Conservation (phyloP, 2,888 invertebrate species). For the Pomacea canaliculata region DNA sequence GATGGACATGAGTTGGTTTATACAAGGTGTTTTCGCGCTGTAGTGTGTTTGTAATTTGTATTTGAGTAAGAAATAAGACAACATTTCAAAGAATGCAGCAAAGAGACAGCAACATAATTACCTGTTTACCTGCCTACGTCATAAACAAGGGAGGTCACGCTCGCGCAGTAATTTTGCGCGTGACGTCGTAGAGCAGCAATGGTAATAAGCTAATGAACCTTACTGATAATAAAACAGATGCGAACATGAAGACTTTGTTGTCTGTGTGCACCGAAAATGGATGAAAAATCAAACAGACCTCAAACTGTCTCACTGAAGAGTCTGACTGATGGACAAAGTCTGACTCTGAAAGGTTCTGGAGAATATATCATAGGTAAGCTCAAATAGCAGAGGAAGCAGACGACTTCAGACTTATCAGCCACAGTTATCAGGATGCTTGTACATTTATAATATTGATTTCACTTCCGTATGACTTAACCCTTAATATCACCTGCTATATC, state of each 20-base stretch:
- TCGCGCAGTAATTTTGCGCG: neutral
- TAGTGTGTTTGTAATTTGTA: no score
- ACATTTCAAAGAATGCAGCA: no score
- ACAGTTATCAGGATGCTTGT: no score
- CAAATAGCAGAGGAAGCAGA: neutral
- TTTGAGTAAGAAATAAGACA: no score
- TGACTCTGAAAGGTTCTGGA: conserved; percentile 29
- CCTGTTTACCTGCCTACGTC: no score
- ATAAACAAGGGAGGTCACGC: conserved; percentile 1
- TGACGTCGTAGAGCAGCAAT: neutral
- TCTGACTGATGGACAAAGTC: conserved; percentile 30
- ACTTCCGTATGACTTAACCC: no score
- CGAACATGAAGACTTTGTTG: conserved; percentile 1
- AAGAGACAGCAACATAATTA: no score
- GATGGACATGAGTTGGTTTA: no score
- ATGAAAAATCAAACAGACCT: conserved; percentile 5
- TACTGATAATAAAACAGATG: neutral
- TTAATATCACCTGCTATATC: no score
- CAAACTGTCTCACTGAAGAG: conserved; percentile 26
- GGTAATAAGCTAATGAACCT: neutral
- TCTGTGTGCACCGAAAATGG: conserved; percentile 11
- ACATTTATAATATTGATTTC: no score
- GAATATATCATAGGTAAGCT: conserved; percentile 34
- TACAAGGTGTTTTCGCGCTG: no score
- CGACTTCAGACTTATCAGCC: no score